phyloP scores from a whole-genome alignment of 2,888 invertebrate genomes.

The Dendrolimus houi region DNA sequence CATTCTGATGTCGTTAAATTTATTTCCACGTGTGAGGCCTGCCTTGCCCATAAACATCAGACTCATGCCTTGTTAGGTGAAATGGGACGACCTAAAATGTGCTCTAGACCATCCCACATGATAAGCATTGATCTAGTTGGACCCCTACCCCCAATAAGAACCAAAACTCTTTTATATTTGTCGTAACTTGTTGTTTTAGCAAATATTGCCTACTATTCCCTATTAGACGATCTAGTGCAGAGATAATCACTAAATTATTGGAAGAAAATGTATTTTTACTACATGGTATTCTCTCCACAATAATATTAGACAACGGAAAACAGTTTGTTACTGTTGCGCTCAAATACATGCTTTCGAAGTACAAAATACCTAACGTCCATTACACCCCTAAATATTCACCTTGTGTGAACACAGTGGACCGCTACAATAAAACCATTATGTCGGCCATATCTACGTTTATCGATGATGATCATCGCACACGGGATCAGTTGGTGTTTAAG shows the following conservation, averaged over 20 bases:
- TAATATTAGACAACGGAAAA: constrained; percentile 19
- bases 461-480: not conserved
- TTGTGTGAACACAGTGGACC: constrained; percentile 11
- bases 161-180: no score
- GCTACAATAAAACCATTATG: constrained; percentile 17
- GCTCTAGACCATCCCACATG: no score
- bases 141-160: no score
- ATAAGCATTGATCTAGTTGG: no score
- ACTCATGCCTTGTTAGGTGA: no score
- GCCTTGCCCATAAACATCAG: no score
- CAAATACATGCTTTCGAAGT: constrained; percentile 9
- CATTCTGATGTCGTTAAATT: no score
- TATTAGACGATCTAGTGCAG: constrained; percentile 10
- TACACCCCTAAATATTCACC: constrained; percentile 7
- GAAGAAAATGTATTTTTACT: constrained; percentile 20
- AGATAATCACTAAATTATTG: constrained; percentile 3
- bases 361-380: constrained; percentile 16
- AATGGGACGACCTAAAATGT: no score
- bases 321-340: constrained; percentile 15
- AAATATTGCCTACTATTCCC: constrained; percentile 9
- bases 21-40: no score
- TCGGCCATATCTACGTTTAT: no score
- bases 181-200: no score
- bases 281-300: constrained; percentile 20
- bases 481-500: no score